Conservation (phyloP, 2,888 invertebrate species). For the Lycocerus yunnanus region DNA sequence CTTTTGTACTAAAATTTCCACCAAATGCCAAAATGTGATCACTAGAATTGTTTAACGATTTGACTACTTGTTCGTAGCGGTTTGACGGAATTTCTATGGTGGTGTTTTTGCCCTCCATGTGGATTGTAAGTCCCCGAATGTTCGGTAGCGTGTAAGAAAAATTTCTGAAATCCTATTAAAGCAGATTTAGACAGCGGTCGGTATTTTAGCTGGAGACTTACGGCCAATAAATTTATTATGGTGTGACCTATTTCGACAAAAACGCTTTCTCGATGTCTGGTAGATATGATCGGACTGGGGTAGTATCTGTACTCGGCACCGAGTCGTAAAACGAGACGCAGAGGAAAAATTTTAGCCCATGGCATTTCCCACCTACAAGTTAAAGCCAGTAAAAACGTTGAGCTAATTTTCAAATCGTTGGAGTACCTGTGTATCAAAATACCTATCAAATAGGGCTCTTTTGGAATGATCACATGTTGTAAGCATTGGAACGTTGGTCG, state of each 20-base stretch:
- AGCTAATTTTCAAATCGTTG: neutral
- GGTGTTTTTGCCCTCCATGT: constrained; percentile 81
- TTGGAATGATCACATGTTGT: constrained; percentile 73
- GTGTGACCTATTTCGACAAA: constrained; percentile 87
- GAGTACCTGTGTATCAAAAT: constrained; percentile 73
- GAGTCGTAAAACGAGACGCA: constrained; percentile 74
- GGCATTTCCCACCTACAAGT: constrained; percentile 70
- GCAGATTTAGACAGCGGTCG: neutral
- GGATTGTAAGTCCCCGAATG: constrained; percentile 76
- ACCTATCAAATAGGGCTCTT: constrained; percentile 75
- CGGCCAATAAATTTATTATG: constrained; percentile 81
- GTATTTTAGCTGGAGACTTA: constrained; percentile 45
- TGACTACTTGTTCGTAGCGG: constrained; percentile 71
- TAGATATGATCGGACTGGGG: constrained; percentile 81
- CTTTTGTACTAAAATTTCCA: constrained; percentile 75
- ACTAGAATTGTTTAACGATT: constrained; percentile 78
- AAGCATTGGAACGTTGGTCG: constrained; percentile 81
- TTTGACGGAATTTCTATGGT: constrained; percentile 77
- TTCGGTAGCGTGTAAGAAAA: constrained; percentile 79
- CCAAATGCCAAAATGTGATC: constrained; percentile 85
- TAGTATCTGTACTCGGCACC: constrained; percentile 87
- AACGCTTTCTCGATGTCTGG: constrained; percentile 75
- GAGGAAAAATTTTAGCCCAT: constrained; percentile 80
- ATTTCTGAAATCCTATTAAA: constrained; percentile 74
- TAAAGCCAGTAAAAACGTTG: constrained; percentile 1